Conservation (phyloP, 2,888 invertebrate species). For the Cataglyphis rosenhaueri region DNA sequence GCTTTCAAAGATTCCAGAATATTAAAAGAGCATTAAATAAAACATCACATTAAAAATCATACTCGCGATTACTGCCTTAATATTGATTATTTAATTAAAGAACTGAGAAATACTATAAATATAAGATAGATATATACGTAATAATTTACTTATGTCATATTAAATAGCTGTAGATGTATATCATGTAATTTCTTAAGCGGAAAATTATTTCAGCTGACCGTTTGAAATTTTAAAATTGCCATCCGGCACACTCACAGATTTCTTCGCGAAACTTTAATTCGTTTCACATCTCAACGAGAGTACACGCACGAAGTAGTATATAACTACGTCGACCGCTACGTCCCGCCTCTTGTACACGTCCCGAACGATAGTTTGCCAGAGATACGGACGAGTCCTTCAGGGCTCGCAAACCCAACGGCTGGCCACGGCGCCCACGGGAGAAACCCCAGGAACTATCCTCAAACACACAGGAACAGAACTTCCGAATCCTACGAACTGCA, state of each 20-base stretch:
- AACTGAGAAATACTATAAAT: not conserved
- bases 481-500: constrained; percentile 77
- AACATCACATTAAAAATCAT: not conserved
- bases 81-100: not conserved
- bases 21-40: constrained; percentile 1
- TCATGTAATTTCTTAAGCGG: not conserved
- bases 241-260: constrained; percentile 13
- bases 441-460: constrained; percentile 74
- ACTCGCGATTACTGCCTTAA: not conserved
- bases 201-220: not conserved
- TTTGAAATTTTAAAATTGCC: not conserved
- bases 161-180: not conserved
- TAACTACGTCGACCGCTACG: constrained; percentile 68
- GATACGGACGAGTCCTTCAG: constrained; percentile 82
- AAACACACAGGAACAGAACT: constrained; percentile 72
- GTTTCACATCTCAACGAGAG: constrained; percentile 47
- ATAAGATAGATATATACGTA: not conserved
- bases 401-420: constrained; percentile 81
- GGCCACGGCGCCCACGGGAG: constrained; percentile 82
- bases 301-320: constrained; percentile 50
- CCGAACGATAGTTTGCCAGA: constrained; percentile 79
- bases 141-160: not conserved
- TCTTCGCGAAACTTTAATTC: constrained; percentile 56
- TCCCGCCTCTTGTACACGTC: constrained; percentile 69
- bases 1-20: not conserved